Conservation (phyloP, 2,888 invertebrate species). For the Zeuzera pyrina region DNA sequence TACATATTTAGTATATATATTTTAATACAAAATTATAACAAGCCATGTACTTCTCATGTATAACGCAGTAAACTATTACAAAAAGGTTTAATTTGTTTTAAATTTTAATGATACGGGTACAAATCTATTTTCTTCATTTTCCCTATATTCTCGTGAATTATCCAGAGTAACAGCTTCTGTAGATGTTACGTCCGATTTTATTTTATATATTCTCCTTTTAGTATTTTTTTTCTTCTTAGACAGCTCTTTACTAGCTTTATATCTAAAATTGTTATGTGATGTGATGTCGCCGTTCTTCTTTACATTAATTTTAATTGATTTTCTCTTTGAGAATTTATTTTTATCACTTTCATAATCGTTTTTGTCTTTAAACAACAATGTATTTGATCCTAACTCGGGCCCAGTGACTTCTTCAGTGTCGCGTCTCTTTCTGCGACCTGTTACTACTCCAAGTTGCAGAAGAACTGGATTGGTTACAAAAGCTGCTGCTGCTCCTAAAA, state of each 20-base stretch:
- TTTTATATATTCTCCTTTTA: constrained; percentile 10
- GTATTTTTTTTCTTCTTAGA: too few relatives aligned
- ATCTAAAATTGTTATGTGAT: too few relatives aligned
- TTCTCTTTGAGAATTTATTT: too few relatives aligned
- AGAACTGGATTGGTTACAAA: constrained; percentile 84
- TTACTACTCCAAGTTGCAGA: constrained; percentile 82
- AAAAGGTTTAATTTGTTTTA: neutral
- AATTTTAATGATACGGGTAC: constrained; percentile 14
- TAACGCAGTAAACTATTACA: neutral
- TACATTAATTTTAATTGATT: too few relatives aligned
- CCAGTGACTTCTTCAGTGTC: constrained; percentile 39
- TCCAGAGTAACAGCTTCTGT: constrained; percentile 12
- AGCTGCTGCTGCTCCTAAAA: constrained; percentile 87
- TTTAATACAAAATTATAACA: too few relatives aligned
- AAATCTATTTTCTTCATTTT: constrained; percentile 28
- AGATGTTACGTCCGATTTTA: constrained; percentile 16
- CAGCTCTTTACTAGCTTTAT: too few relatives aligned
- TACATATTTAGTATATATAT: too few relatives aligned
- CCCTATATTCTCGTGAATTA: constrained; percentile 15
- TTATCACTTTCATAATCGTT: neutral
- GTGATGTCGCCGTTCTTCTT: too few relatives aligned
- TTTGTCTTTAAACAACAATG: neutral
- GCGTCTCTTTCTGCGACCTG: constrained; percentile 73
- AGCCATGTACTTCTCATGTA: too few relatives aligned
- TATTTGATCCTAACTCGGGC: constrained; percentile 9